Evolutionary conservation across 2,113 vertebrate species (phyloP), one percentile per base, ranked within the genome.

Genomic region (Tachysurus fulvidraco): DNA sequence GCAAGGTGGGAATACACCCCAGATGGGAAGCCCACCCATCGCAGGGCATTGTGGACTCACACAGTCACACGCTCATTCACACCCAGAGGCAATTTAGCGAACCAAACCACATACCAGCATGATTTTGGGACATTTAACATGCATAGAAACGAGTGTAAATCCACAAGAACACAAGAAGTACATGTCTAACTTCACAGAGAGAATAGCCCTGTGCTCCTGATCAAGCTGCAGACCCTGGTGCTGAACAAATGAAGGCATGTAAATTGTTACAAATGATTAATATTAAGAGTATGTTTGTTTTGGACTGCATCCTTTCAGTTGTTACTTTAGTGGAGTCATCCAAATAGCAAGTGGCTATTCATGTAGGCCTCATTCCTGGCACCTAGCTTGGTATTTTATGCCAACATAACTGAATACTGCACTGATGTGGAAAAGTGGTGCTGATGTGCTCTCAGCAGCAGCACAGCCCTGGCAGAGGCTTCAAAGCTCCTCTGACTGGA

Each of bases 401-500:
- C 85, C 77, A 76, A 11, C 52, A 54, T 76, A 77, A 81, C 71
- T 78, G 74, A 85, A 54, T 16, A 74, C 50, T 60, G 67, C 17
- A 65, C 65, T 57, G 41, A 62, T 55, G 62, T 73, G 69, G 36
- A 69, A 86, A 73, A 74, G 59, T 46, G 64, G 44, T 80, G 54
- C 41, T 60, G 79, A 86, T 82, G 67, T 60, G 67, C 67, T 74
- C 85, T 36, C 41, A 62, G 85, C 54, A 50, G 54, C 57, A 76
- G 79, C 17, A 74, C 41, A 85, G 79, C n/a, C 41, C 79, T 86
- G 85, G 85, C 85, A 81, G 30, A 69, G 54, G 64, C 54, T 80
- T 64, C 16, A 88, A 87, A 78, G 74, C 73, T 55, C 9, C 10
- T 84, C 62, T 67, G 23, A 71, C 62, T 71, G 67, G 36, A 85